A percentile compares a stretch with the other conserved stretches of the same genome.
phyloP scores from a whole-genome alignment of 2,113 vertebrate genomes.

The Sula dactylatra region DNA sequence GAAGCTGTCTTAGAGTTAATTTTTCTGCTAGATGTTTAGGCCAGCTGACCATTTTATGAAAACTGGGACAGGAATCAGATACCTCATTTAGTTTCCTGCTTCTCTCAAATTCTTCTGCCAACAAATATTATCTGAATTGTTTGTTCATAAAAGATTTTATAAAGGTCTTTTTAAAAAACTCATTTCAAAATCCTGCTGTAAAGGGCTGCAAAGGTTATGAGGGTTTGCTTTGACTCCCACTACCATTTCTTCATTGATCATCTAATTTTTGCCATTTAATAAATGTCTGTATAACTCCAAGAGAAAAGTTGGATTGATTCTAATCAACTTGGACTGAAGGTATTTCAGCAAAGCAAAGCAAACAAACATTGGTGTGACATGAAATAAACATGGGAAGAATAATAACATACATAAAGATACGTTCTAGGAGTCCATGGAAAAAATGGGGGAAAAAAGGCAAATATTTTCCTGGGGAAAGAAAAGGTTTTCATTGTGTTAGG shows the following conservation, averaged over 20 bases:
- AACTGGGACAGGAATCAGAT: not conserved
- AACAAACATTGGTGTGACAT: not conserved
- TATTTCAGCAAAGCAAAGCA: not conserved
- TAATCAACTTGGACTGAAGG: not conserved
- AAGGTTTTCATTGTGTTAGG: not conserved
- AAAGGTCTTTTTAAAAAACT: constrained; percentile 29
- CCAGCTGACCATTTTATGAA: not conserved
- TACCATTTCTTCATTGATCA: constrained; percentile 30
- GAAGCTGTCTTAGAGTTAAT: not conserved
- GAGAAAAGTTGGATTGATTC: constrained; percentile 17
- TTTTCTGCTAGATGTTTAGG: not conserved
- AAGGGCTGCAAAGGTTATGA: constrained; percentile 41
- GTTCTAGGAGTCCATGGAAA: not conserved
- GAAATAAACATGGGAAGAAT: not conserved
- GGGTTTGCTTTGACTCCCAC: constrained; percentile 19
- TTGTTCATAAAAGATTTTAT: constrained; percentile 49
- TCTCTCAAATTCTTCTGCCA: constrained; percentile 33
- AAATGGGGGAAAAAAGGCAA: not conserved
- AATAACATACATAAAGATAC: not conserved
- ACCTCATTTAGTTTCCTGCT: constrained; percentile 7
- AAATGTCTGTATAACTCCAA: not conserved
- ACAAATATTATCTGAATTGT: constrained; percentile 35
- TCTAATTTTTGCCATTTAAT: constrained; percentile 37
- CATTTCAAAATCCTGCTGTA: not conserved
- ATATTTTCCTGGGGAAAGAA: not conserved